A percentile compares a stretch with the other conserved stretches of the same genome.
These are phyloP conservation scores for Notolepis coatsorum DNA, from an alignment of 2,797 vertebrate species.

Conservation along the genomic window DNA sequence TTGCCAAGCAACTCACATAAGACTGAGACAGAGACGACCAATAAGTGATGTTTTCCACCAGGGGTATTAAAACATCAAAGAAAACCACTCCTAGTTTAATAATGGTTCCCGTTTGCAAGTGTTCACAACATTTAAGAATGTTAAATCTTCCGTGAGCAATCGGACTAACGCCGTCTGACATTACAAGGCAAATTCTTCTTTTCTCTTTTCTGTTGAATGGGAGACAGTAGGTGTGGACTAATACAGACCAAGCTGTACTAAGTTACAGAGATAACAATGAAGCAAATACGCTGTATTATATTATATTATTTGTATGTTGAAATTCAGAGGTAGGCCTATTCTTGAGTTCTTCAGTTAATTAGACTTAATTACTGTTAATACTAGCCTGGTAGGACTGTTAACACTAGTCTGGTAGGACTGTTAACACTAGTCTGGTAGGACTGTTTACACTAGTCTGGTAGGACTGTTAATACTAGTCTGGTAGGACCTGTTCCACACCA, in stretches of 20 bases:
- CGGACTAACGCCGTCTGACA: background rate
- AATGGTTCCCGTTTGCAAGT: background rate
- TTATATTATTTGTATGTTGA: too few species aligned
- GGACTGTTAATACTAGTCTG: too few species aligned
- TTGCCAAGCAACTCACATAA: constrained; percentile 79
- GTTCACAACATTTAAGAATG: background rate
- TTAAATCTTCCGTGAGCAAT: background rate
- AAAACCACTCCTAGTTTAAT: constrained; percentile 17
- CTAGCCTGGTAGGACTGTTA: too few species aligned
- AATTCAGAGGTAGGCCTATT: constrained; percentile 13
- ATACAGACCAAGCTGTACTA: too few species aligned
- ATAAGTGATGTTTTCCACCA: constrained; percentile 61
- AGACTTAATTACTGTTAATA: too few species aligned
- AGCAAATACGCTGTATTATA: too few species aligned
- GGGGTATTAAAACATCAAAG: constrained; percentile 6
- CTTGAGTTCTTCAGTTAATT: too few species aligned
- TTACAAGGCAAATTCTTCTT: background rate
- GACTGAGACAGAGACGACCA: constrained; percentile 69
- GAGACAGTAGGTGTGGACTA: background rate
- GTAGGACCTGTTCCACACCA: too few species aligned
- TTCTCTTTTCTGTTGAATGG: background rate
- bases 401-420: too few species aligned
- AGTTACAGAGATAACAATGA: background rate
- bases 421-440: too few species aligned
- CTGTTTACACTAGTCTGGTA: too few species aligned